These are phyloP conservation scores for Limenitis camilla DNA, from an alignment of 2,888 invertebrate genomes.

Conservation along the genomic window DNA sequence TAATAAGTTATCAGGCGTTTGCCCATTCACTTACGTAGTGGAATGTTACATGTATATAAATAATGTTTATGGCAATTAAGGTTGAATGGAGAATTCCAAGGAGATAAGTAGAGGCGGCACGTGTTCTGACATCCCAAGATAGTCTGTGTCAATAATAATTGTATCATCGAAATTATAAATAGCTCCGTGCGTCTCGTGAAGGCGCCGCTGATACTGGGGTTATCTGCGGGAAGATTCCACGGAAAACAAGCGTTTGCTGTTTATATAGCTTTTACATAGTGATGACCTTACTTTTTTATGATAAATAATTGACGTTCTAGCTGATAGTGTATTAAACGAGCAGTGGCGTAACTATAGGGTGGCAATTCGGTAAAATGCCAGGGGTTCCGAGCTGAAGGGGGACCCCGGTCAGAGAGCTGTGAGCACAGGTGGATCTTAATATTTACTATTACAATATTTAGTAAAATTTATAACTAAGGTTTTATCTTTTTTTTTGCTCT, in stretches of 20 bases:
- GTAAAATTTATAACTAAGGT: too few relatives aligned
- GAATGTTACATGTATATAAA: slow-evolving; percentile 11
- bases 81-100: slow-evolving; percentile 34
- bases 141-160: slow-evolving; percentile 31
- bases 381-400: too few relatives aligned
- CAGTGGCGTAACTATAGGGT: too few relatives aligned
- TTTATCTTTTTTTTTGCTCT: too few relatives aligned
- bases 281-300: slow-evolving; percentile 16
- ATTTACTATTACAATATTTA: too few relatives aligned
- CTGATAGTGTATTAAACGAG: too few relatives aligned
- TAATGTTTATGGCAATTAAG: slow-evolving; percentile 19
- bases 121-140: slow-evolving; percentile 32
- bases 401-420: too few relatives aligned
- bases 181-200: slow-evolving; percentile 51
- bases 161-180: slow-evolving; percentile 31
- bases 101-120: slow-evolving; percentile 32
- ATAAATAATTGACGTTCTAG: not conserved
- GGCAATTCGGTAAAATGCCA: too few relatives aligned
- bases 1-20: slow-evolving; percentile 3
- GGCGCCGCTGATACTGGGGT: slow-evolving; percentile 50
- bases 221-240: slow-evolving; percentile 71
- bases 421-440: too few relatives aligned
- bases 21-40: slow-evolving; percentile 6
- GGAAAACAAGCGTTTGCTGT: slow-evolving; percentile 48
- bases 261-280: slow-evolving; percentile 10